These are phyloP conservation scores for Muricea muricata DNA, from an alignment of 92 coral and sea anemone species.

Conservation along the genomic window DNA sequence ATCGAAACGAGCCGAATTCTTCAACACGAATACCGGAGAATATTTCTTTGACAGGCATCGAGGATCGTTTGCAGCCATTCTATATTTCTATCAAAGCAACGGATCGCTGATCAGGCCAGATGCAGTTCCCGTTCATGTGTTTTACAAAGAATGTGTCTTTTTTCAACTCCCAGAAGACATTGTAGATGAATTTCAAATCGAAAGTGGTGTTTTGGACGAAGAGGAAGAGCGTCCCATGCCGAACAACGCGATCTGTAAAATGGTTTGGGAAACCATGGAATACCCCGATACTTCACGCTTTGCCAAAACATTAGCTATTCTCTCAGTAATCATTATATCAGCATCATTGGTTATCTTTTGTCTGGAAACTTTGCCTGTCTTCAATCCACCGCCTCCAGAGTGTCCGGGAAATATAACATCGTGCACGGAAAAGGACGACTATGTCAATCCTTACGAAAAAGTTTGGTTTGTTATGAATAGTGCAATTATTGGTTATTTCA, in stretches of 20 bases:
- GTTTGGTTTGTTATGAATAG: conserved; percentile 89
- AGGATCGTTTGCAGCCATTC: conserved; percentile 88
- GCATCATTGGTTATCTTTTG: conserved; percentile 91
- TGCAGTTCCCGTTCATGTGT: conserved; percentile 96
- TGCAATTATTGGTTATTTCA: conserved; percentile 88
- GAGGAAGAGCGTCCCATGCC: conserved; percentile 93
- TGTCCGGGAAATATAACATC: conserved; percentile 71
- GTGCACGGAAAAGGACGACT: conserved; percentile 34
- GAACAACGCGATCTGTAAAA: conserved; percentile 69
- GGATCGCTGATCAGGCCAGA: conserved; percentile 96
- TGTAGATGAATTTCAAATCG: conserved; percentile 81
- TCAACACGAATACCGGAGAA: conserved; percentile 77
- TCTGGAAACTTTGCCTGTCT: conserved; percentile 87
- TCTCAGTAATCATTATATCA: conserved; percentile 86
- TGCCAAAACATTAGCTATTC: conserved; percentile 89
- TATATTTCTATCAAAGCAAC: conserved; percentile 92
- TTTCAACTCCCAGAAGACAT: conserved; percentile 90
- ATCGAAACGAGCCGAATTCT: conserved; percentile 76
- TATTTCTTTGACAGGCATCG: conserved; percentile 97
- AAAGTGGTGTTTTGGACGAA: conserved; percentile 93
- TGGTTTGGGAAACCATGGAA: conserved; percentile 87
- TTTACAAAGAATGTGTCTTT: conserved; percentile 94
- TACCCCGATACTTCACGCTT: conserved; percentile 83
- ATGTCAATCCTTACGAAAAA: conserved; percentile 72
- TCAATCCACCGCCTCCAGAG: conserved; percentile 53